Evolutionary conservation across 64 coral and sea anemone species (phyloP), one percentile per base, ranked within the genome.

Genomic region (Stichodactyla mertensii): DNA sequence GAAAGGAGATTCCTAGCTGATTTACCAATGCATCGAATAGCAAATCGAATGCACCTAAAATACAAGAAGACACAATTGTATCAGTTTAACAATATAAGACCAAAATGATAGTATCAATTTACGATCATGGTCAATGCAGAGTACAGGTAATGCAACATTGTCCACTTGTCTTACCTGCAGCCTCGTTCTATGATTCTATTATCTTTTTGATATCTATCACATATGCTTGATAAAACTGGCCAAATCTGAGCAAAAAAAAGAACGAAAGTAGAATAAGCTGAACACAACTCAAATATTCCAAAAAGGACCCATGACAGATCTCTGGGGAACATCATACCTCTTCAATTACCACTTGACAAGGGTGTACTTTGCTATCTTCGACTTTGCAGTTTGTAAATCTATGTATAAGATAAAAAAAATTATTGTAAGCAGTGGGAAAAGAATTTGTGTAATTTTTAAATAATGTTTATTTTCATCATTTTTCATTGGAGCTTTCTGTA

Each of bases 11-110:
- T 97, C 18, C 91, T 87, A 4, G 94, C 94, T 61, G 88, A 77
- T 88, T 97, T 97, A 11, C 94, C 94, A 62, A 97, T 89, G 51
- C 94, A 97, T 52, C 94, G 91, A 28, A 97, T 87, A 74, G 94
- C 94, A 80, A 97, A 97, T 77, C 94, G 87, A 52, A 97, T 97
- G 53, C 94, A 97, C 57, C 94, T 97, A 55, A 4, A 84, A 78
- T 36, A 88, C 66, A 91, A 16, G 2, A 66, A 53, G 12, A 45
- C 52, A 52, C 20, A 60, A 19, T 62, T 13, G 5, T 86, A 16
- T 13, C 14, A 83, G 16, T 51, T 83, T 16, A 71, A 9, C 24
- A 8, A 58, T 9, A 58, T 5, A 58, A 58, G 9, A 58, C 56
- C 14, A 58, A 11, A 11, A 1, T 58, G 56, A 11, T 58, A 11